Evolutionary conservation across 2,888 invertebrate genomes (phyloP).

Genomic region (Homarus gammarus): DNA sequence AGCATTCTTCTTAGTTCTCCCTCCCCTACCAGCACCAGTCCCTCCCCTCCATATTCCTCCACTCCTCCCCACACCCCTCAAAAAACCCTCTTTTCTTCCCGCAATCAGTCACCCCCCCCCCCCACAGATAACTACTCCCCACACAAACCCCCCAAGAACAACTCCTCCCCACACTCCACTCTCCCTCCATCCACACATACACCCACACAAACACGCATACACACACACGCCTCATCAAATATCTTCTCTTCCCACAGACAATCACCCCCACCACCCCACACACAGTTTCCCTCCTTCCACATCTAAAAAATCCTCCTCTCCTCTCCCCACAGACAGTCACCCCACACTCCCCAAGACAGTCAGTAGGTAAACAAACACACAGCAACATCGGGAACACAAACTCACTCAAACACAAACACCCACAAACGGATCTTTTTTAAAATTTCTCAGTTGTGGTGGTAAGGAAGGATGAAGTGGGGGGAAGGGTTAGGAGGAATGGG

Average conservation of each 20-base stretch:
- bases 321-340: not conserved
- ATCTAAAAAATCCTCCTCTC: not conserved
- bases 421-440: slow-evolving; percentile 10
- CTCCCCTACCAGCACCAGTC: not conserved
- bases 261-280: too few relatives aligned
- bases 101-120: too few relatives aligned
- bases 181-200: not conserved
- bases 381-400: not conserved
- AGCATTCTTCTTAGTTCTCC: not conserved
- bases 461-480: too few relatives aligned
- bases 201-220: not conserved
- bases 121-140: too few relatives aligned
- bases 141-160: too few relatives aligned
- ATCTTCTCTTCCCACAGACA: too few relatives aligned
- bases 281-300: not conserved
- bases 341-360: too few relatives aligned
- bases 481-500: not conserved
- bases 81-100: not conserved
- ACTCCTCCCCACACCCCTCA: not conserved
- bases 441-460: slow-evolving; percentile 15
- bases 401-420: slow-evolving; percentile 8
- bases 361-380: too few relatives aligned
- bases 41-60: not conserved
- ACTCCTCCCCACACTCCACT: not conserved
- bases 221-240: too few relatives aligned